Percentiles rank a stretch among this genome's conserved stretches.
phyloP scores from a whole-genome alignment of 2,797 vertebrate species.

The Pogoniulus pusillus region DNA sequence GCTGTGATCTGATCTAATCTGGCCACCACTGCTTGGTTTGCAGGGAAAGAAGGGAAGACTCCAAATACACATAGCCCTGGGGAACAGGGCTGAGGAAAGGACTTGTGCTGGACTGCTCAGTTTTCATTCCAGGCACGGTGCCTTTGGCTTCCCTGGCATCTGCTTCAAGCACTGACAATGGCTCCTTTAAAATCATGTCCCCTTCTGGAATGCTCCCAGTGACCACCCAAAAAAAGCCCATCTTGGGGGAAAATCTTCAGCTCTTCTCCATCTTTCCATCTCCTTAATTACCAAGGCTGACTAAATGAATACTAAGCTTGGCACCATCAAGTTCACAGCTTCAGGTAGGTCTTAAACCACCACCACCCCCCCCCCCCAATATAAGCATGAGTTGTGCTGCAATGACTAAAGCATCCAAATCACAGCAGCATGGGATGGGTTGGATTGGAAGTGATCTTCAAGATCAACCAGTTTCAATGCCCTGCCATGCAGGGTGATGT shows the following conservation, averaged over 20 bases:
- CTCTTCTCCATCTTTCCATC: not conserved
- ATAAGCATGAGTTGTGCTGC: not conserved
- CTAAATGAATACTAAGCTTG: not conserved
- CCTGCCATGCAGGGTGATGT: too few relatives aligned
- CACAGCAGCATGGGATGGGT: too few relatives aligned
- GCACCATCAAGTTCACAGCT: not conserved
- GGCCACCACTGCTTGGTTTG: not conserved
- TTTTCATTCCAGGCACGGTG: not conserved
- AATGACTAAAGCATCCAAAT: not conserved
- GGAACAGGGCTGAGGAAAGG: not conserved
- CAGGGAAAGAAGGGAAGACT: not conserved
- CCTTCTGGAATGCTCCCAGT: not conserved
- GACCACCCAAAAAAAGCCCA: not conserved
- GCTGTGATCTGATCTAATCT: conserved; percentile 42
- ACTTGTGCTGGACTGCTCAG: rapidly evolving
- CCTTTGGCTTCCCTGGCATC: not conserved
- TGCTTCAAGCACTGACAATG: not conserved
- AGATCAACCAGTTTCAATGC: too few relatives aligned
- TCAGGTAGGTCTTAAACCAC: not conserved
- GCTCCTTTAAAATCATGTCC: not conserved
- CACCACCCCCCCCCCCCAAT: too few relatives aligned
- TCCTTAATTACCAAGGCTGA: not conserved
- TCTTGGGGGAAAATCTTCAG: not conserved
- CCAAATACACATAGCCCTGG: rapidly evolving
- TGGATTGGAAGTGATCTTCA: too few relatives aligned